phyloP scores from a whole-genome alignment of 1,140 invertebrate species.

The Drosophila seguyi region DNA sequence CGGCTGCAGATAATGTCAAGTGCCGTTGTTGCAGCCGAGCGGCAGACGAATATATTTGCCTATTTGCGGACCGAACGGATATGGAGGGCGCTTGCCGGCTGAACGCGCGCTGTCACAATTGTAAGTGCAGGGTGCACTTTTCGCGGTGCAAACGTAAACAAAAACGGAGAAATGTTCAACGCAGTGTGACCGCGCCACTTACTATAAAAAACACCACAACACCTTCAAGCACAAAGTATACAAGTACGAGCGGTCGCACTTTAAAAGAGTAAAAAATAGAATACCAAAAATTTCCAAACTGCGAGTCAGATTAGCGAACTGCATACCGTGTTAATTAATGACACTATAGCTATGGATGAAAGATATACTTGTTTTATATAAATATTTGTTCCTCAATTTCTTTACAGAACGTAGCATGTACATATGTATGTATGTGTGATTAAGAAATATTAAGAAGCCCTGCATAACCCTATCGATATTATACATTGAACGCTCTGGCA shows the following conservation, averaged over 20 bases:
- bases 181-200: too few relatives aligned
- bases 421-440: neutral
- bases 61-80: neutral
- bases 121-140: constrained; percentile 40
- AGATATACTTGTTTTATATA: too few relatives aligned
- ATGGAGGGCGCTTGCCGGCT: constrained; percentile 1
- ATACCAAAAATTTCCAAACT: too few relatives aligned
- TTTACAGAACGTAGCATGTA: too few relatives aligned
- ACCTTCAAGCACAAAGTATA: too few relatives aligned
- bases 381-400: too few relatives aligned
- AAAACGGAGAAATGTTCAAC: constrained; percentile 40
- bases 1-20: constrained; percentile 60
- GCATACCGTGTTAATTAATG: too few relatives aligned
- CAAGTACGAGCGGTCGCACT: too few relatives aligned
- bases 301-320: too few relatives aligned
- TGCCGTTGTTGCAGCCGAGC: constrained; percentile 14
- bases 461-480: neutral
- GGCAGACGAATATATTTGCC: neutral
- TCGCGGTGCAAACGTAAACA: constrained; percentile 72
- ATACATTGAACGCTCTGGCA: neutral
- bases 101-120: constrained; percentile 23
- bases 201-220: too few relatives aligned
- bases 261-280: too few relatives aligned
- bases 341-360: too few relatives aligned
- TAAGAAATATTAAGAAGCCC: neutral